phyloP scores from a whole-genome alignment of 2,888 invertebrate genomes.

The Acleris holmiana region DNA sequence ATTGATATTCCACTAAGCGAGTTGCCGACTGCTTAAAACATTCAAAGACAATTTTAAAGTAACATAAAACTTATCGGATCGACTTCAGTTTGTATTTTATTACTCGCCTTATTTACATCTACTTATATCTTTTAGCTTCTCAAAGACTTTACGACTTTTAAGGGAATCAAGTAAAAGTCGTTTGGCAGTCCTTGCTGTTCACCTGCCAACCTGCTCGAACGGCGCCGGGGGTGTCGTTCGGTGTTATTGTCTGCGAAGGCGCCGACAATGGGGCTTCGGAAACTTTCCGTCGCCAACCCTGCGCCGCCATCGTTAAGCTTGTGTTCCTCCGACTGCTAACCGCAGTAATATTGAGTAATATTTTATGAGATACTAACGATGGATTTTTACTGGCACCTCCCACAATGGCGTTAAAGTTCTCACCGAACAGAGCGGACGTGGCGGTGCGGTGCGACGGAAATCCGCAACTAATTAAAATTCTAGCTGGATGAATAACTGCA shows the following conservation, averaged over 20 bases:
- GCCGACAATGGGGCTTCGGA: constrained; percentile 33
- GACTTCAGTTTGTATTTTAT: constrained; percentile 26
- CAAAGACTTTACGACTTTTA: constrained; percentile 51
- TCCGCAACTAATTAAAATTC: constrained; percentile 80
- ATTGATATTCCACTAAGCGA: constrained; percentile 36
- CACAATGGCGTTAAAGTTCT: constrained; percentile 37
- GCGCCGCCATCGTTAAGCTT: constrained; percentile 45
- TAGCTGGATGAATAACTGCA: constrained; percentile 75
- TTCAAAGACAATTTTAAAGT: constrained; percentile 36
- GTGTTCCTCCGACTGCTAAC: constrained; percentile 40
- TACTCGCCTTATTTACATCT: constrained; percentile 25
- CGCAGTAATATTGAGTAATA: constrained; percentile 36
- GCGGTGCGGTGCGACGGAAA: constrained; percentile 61
- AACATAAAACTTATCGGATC: constrained; percentile 34
- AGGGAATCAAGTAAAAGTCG: constrained; percentile 47
- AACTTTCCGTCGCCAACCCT: constrained; percentile 50
- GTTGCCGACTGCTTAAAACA: constrained; percentile 33
- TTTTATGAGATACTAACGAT: constrained; percentile 38
- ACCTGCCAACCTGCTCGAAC: constrained; percentile 54
- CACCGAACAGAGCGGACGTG: constrained; percentile 48
- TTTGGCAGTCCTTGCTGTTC: constrained; percentile 43
- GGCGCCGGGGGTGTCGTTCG: constrained; percentile 52
- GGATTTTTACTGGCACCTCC: constrained; percentile 31
- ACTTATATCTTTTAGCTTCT: constrained; percentile 43
- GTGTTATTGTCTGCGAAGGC: constrained; percentile 44